Evolutionary conservation across 2,113 vertebrate species (phyloP).

Genomic region (Heptranchias perlo): DNA sequence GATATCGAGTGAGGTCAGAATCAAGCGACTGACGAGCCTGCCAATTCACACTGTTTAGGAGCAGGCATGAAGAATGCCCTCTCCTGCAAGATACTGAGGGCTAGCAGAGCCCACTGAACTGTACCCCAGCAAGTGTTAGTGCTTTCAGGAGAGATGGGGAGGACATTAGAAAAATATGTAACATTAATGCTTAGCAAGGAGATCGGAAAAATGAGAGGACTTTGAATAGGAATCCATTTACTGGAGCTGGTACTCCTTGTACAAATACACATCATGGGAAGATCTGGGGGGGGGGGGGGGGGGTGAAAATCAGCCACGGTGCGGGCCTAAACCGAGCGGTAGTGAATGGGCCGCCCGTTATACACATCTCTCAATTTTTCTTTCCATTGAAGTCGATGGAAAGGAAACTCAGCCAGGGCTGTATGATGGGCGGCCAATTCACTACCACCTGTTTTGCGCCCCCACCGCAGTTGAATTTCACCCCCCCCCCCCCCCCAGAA

Average conservation of each 20-base stretch:
- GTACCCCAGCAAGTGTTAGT: background rate
- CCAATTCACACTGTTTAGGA: background rate
- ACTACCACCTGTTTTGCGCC: background rate
- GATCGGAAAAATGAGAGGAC: no score
- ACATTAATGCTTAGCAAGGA: no score
- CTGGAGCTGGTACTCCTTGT: no score
- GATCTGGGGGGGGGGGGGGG: background rate
- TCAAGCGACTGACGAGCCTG: background rate
- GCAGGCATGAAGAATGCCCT: background rate
- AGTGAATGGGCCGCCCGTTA: no score
- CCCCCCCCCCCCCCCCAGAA: background rate
- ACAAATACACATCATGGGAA: background rate
- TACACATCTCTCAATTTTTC: background rate
- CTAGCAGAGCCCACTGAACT: background rate
- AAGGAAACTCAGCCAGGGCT: no score
- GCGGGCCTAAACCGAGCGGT: background rate
- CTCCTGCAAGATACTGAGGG: background rate
- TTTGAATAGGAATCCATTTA: background rate
- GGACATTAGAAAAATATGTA: background rate
- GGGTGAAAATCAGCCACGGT: background rate
- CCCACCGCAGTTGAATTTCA: background rate
- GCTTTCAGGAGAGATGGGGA: background rate
- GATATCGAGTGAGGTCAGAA: background rate
- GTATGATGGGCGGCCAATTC: background rate
- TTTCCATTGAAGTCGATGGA: background rate